phyloP scores from a whole-genome alignment of 2,113 vertebrate species.

The Pseudolaguvia tuberculata region DNA sequence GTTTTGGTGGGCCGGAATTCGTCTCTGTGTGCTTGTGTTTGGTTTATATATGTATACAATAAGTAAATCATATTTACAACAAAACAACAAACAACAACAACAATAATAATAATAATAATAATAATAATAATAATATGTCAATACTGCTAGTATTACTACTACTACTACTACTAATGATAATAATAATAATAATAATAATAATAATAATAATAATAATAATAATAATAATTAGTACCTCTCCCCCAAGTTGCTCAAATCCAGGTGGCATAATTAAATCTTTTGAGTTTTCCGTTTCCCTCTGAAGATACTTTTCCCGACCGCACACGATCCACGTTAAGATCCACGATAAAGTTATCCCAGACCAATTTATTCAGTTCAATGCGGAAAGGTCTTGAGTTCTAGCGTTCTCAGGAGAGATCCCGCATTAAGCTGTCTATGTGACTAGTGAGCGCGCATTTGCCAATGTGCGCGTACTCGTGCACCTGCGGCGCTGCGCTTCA shows the following conservation, averaged over 20 bases:
- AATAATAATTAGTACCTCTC: slow-evolving; percentile 63
- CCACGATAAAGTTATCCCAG: slow-evolving; percentile 26
- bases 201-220: slow-evolving; percentile 2
- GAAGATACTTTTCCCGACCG: background rate
- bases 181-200: background rate
- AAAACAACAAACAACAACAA: background rate
- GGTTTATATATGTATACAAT: background rate
- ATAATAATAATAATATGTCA: background rate
- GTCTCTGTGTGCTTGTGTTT: background rate
- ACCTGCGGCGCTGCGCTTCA: background rate
- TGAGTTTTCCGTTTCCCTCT: slow-evolving; percentile 29
- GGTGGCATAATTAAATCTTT: slow-evolving; percentile 65
- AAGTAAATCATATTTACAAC: background rate
- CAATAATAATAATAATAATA: too few species aligned
- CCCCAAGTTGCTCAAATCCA: slow-evolving; percentile 73
- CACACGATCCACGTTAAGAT: slow-evolving; percentile 4
- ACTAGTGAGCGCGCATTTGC: background rate
- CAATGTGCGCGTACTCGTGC: background rate
- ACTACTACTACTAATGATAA: too few species aligned
- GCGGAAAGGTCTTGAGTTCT: background rate
- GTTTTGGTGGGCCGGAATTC: background rate
- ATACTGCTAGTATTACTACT: background rate
- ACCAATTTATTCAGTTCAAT: background rate
- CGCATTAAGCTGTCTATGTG: background rate
- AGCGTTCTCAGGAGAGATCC: background rate